A percentile compares a stretch with the other conserved stretches of the same genome.
These are phyloP conservation scores for Strix uralensis DNA, from an alignment of 2,113 vertebrate genomes.

Conservation along the genomic window DNA sequence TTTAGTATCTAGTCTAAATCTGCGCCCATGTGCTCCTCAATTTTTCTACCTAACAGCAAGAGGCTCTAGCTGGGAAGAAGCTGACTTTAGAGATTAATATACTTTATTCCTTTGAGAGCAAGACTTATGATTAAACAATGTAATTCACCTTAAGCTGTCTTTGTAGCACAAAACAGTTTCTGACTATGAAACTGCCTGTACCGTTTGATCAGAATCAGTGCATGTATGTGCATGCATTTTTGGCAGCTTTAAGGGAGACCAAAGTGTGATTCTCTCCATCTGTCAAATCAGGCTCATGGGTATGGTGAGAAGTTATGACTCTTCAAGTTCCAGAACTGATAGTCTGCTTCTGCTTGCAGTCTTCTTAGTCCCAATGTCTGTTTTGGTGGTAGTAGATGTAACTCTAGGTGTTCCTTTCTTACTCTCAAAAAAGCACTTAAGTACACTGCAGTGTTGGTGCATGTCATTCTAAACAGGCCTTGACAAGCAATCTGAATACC, in stretches of 20 bases:
- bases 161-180: background rate
- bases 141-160: background rate
- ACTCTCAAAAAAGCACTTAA: background rate
- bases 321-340: background rate
- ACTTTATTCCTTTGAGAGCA: background rate
- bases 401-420: background rate
- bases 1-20: background rate
- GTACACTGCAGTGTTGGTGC: background rate
- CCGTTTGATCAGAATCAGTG: background rate
- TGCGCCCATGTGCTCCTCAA: background rate
- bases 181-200: background rate
- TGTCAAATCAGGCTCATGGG: background rate
- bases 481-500: background rate
- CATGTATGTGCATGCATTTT: background rate
- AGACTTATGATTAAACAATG: background rate
- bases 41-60: background rate
- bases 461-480: background rate
- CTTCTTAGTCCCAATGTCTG: background rate
- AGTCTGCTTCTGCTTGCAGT: background rate
- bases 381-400: background rate
- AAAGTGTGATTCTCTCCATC: background rate
- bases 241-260: background rate
- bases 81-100: background rate
- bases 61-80: background rate
- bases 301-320: background rate